Percentiles rank a stretch among this genome's conserved stretches.
These are phyloP conservation scores for Eutrigla gurnardus DNA, from an alignment of 2,797 vertebrate species.

Conservation along the genomic window DNA sequence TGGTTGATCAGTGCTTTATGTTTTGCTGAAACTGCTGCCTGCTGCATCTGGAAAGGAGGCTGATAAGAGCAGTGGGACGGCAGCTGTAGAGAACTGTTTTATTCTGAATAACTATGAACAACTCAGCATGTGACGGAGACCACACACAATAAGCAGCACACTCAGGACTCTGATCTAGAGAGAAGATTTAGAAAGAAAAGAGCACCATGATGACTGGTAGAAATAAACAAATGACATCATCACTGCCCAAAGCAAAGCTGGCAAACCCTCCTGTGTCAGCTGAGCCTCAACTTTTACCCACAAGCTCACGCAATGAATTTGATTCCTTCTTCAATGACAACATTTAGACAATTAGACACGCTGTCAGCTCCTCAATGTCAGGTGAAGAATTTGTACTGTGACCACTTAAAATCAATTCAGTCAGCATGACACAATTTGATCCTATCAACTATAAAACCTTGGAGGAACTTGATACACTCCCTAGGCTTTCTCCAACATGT, in stretches of 20 bases:
- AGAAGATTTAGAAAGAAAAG: neutral
- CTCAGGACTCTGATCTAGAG: neutral
- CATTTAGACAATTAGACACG: neutral
- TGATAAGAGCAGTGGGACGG: neutral
- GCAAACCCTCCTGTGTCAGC: neutral
- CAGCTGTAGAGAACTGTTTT: neutral
- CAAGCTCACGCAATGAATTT: neutral
- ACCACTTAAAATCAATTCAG: neutral
- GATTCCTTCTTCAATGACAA: neutral
- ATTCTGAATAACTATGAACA: neutral
- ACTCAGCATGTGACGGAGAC: constrained; percentile 8
- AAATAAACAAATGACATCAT: neutral
- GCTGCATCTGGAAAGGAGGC: neutral
- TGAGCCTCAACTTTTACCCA: neutral
- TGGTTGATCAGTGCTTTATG: constrained; percentile 1
- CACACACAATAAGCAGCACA: neutral
- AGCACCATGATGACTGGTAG: neutral
- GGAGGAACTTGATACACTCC: neutral
- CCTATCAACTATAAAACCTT: neutral
- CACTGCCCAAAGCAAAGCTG: neutral
- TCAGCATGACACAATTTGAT: neutral
- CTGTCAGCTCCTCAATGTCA: neutral
- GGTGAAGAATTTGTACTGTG: no score
- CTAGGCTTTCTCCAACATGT: neutral
- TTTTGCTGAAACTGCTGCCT: constrained; percentile 2